Conservation (phyloP, 2,888 invertebrate species). For the Rotaria sp. region DNA sequence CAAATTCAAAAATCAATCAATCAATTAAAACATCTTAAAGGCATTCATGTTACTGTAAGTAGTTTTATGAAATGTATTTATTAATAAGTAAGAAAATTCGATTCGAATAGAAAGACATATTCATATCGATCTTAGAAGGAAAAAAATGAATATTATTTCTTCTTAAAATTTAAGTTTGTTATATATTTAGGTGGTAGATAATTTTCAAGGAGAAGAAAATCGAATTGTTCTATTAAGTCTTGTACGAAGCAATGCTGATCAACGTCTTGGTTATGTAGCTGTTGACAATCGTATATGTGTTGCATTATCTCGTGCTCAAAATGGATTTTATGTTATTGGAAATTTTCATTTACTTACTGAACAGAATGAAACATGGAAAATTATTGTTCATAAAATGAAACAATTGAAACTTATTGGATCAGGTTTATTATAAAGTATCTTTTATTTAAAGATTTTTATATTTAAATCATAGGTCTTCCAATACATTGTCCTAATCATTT, state of each 20-base stretch:
- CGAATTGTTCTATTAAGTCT: constrained; percentile 52
- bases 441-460: background rate
- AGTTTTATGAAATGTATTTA: background rate
- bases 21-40: background rate
- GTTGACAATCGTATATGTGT: constrained; percentile 51
- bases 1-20: constrained; percentile 57
- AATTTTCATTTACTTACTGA: constrained; percentile 45
- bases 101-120: no score
- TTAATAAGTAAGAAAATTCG: no score
- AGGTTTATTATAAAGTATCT: background rate
- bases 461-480: background rate
- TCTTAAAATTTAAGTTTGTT: no score
- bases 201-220: constrained; percentile 46
- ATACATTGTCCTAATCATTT: background rate
- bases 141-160: no score
- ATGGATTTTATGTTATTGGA: constrained; percentile 51
- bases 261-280: constrained; percentile 49
- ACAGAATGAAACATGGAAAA: constrained; percentile 5
- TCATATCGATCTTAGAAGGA: no score
- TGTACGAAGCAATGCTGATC: constrained; percentile 49
- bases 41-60: background rate
- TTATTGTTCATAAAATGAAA: background rate
- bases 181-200: background rate
- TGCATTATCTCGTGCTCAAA: constrained; percentile 51
- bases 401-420: background rate